Conservation (phyloP, 2,797 vertebrate genomes). For the Carcharodon carcharias region DNA sequence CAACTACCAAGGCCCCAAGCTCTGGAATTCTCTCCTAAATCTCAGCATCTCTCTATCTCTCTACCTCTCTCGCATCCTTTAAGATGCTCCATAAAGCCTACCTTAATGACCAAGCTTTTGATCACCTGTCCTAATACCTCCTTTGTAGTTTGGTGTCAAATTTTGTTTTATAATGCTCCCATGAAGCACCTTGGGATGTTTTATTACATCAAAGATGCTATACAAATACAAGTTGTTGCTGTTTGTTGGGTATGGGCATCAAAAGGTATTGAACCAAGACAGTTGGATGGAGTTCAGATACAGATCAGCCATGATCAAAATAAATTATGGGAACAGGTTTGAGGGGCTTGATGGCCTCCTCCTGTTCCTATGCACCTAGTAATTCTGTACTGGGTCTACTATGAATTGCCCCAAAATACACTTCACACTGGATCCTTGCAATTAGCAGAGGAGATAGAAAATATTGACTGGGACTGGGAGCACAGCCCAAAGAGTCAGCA, state of each 20-base stretch:
- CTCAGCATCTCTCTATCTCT: neutral
- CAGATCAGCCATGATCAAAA: neutral
- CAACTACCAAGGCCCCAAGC: neutral
- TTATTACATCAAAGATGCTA: neutral
- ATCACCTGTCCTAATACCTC: neutral
- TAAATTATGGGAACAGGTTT: neutral
- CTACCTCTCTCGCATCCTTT: neutral
- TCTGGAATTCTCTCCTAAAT: neutral
- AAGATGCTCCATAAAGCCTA: neutral
- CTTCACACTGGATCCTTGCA: neutral
- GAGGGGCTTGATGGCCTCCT: neutral
- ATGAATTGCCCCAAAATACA: neutral
- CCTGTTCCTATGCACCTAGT: neutral
- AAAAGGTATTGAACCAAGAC: neutral
- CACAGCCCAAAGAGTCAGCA: neutral
- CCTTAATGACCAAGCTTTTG: neutral
- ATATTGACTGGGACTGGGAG: neutral
- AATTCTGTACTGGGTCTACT: no score
- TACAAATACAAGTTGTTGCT: neutral
- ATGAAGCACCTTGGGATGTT: neutral
- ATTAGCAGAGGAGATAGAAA: neutral
- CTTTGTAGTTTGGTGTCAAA: neutral
- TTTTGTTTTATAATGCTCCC: neutral
- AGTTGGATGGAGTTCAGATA: neutral
- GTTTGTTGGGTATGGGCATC: neutral